Evolutionary conservation across 2,113 vertebrate genomes (phyloP), one percentile per base, ranked within the genome.

Genomic region (Tauraco erythrolophus): DNA sequence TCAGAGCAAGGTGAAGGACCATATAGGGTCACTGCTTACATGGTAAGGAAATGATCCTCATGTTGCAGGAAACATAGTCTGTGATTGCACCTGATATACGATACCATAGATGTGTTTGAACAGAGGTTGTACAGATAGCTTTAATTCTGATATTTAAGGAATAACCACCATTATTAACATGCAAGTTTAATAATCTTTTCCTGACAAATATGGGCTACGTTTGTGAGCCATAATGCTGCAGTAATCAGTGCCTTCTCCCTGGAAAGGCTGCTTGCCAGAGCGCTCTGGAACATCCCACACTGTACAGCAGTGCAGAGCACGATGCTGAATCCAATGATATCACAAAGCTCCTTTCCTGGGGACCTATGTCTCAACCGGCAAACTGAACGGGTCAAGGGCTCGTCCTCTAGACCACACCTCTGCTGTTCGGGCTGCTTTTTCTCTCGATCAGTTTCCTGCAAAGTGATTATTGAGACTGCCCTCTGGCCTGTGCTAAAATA

Each of bases 271-370:
- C 21, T 35, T 50, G 12, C 22, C 69, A 11, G 17, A 24, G 25
- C 25, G 33, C 19, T 79, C 35, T 48, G 61, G 8, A 61, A 37
- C 15, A n/a, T 56, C 33, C 6, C 8, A 9, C 1, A 0, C 7
- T 45, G 12, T 1, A 0, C 2, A 4, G 7, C 0, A 1, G 5
- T 61, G 19, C 0, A 2, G 12, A 46, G 12, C 1, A 4, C 1
- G 5, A 14, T 46, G 39, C 4, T 0, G 0, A 65, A 37, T 79
- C 31, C 56, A 70, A 22, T 16, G n/a, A 4, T 28, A 23, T n/a
- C 33, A 51, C 33, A 53, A 18, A 82, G 21, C 2, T 78, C 7
- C 27, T 53, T 30, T 57, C 15, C 19, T 45, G 15, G 16, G 39
- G 41, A 91, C 13, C 14, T 82, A 11, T 45, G 5, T 45, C 51